Percentiles rank a stretch among this genome's conserved stretches.
Conservation (phyloP, 64 coral and sea anemone species). For the Catalaphyllia jardinei region DNA sequence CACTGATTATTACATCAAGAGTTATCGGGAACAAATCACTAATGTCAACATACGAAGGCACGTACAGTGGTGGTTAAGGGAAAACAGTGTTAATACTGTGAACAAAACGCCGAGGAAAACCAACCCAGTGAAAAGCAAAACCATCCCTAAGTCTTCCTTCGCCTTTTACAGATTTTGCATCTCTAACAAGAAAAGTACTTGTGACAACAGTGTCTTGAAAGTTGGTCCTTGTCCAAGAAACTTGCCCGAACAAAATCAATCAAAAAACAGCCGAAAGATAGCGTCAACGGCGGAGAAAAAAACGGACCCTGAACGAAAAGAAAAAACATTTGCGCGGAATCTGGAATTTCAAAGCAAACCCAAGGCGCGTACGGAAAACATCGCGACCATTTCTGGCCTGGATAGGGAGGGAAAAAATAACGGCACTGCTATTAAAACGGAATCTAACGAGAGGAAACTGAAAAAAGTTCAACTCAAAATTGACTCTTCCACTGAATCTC, state of each 20-base stretch:
- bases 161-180: constrained; percentile 20
- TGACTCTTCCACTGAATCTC: neutral
- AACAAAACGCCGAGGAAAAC: neutral
- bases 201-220: constrained; percentile 10
- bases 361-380: neutral
- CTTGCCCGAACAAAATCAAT: neutral
- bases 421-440: neutral
- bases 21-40: constrained; percentile 52
- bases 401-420: neutral
- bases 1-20: constrained; percentile 15
- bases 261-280: neutral
- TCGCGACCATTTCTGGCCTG: neutral
- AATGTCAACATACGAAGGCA: constrained; percentile 2
- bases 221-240: constrained; percentile 44
- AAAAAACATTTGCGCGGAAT: neutral
- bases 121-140: neutral
- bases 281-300: neutral
- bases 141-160: neutral
- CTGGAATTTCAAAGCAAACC: neutral
- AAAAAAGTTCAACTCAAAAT: constrained; percentile 21
- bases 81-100: neutral
- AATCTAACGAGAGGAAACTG: neutral
- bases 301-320: neutral
- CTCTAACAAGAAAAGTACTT: neutral
- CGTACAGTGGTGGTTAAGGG: constrained; percentile 1